Percentiles rank a stretch among this genome's conserved stretches.
Conservation (phyloP, 37 sponge, comb jelly and placozoan genomes). For the Aplysina aerophoba region DNA sequence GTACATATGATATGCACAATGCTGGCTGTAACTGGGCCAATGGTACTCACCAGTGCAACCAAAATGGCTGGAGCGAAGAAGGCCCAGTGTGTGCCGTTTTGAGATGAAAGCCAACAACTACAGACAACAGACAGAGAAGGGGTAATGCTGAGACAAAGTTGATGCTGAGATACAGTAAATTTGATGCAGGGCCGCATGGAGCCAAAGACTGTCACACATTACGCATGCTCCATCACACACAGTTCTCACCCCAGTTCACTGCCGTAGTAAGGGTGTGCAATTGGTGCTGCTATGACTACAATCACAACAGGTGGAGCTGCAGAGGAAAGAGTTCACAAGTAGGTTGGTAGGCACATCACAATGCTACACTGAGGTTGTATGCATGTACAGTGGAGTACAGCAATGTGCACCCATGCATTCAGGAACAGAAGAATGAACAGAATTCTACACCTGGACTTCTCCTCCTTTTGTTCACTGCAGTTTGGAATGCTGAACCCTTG, state of each 20-base stretch:
- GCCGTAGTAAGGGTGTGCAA: conserved; percentile 11
- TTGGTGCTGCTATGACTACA: conserved; percentile 7
- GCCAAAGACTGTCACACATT: neutral
- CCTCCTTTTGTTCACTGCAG: too few species aligned
- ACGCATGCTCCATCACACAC: neutral
- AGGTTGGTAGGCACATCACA: neutral
- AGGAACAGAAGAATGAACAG: too few species aligned
- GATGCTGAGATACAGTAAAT: too few species aligned
- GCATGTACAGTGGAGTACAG: too few species aligned
- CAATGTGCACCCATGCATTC: too few species aligned
- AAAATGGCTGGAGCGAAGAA: conserved; percentile 5
- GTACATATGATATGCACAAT: too few species aligned
- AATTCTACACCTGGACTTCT: too few species aligned
- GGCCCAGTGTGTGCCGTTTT: neutral
- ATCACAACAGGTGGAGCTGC: neutral
- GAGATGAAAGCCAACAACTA: conserved; percentile 17
- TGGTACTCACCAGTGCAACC: neutral
- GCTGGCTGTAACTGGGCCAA: too few species aligned
- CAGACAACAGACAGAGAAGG: neutral
- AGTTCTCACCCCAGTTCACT: conserved; percentile 9
- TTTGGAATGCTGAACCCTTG: too few species aligned
- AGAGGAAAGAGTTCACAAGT: neutral
- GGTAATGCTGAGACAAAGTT: too few species aligned
- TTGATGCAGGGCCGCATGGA: too few species aligned
- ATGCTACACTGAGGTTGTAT: too few species aligned